phyloP scores from a whole-genome alignment of 92 coral and sea anemone species.

The Anthopleura xanthogrammica region DNA sequence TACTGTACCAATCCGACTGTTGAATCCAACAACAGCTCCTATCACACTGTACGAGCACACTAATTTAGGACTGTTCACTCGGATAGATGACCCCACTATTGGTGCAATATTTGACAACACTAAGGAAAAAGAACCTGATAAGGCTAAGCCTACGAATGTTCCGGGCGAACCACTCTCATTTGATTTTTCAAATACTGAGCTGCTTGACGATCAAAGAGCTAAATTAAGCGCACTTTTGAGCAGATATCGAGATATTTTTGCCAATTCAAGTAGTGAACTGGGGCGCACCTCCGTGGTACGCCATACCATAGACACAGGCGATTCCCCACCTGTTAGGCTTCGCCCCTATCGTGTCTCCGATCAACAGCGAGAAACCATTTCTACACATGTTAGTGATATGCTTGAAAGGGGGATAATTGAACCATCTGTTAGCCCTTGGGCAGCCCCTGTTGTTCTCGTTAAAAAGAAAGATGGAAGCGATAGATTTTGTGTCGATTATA shows the following conservation, averaged over 20 bases:
- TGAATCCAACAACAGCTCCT: constrained; percentile 44
- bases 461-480: constrained; percentile 53
- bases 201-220: constrained; percentile 25
- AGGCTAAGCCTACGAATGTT: not conserved
- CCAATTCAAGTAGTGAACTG: not conserved
- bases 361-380: constrained; percentile 42
- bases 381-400: constrained; percentile 47
- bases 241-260: constrained; percentile 35
- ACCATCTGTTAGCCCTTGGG: constrained; percentile 64
- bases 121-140: not conserved
- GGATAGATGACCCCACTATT: constrained; percentile 17
- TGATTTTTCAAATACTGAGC: constrained; percentile 31
- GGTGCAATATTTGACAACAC: constrained; percentile 20
- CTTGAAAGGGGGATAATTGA: constrained; percentile 45
- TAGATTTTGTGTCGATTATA: constrained; percentile 1
- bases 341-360: constrained; percentile 64
- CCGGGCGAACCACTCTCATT: constrained; percentile 11
- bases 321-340: constrained; percentile 35
- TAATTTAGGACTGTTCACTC: constrained; percentile 32
- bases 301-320: constrained; percentile 50
- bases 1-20: constrained; percentile 46
- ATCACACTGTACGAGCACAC: constrained; percentile 33
- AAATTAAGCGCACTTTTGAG: constrained; percentile 13
- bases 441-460: constrained; percentile 56
- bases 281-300: constrained; percentile 55